Evolutionary conservation across 92 coral and sea anemone species (phyloP).

Genomic region (Phymanthus crucifer): DNA sequence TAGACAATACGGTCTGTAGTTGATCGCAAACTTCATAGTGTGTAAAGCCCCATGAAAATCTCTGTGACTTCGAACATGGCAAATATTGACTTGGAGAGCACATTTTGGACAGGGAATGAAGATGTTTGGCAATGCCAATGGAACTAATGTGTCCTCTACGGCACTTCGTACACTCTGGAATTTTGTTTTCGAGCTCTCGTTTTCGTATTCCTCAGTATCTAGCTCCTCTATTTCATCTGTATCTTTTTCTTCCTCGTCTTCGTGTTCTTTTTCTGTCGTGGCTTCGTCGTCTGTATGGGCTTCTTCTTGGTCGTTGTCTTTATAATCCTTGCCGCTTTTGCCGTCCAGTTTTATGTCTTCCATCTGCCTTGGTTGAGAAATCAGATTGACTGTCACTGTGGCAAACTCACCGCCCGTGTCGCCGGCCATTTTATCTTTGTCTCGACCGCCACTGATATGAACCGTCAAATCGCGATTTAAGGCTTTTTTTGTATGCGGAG

Average conservation of each 20-base stretch:
- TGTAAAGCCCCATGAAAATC: slow-evolving; percentile 83
- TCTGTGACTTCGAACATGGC: slow-evolving; percentile 72
- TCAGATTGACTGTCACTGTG: slow-evolving; percentile 72
- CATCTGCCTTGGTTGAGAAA: slow-evolving; percentile 38
- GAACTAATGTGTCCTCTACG: slow-evolving; percentile 5
- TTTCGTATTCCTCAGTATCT: slow-evolving; percentile 26
- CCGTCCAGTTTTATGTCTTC: not conserved
- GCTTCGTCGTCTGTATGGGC: slow-evolving; percentile 7
- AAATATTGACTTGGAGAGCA: slow-evolving; percentile 68
- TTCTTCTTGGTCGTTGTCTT: slow-evolving; percentile 19
- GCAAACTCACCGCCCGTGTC: slow-evolving; percentile 52
- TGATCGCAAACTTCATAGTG: slow-evolving; percentile 64
- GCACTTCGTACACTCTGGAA: slow-evolving; percentile 1
- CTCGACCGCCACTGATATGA: slow-evolving; percentile 32
- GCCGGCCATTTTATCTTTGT: slow-evolving; percentile 34
- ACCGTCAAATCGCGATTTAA: slow-evolving; percentile 41
- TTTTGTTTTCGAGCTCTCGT: slow-evolving; percentile 21
- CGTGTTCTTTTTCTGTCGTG: slow-evolving; percentile 11
- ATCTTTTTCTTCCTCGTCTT: slow-evolving; percentile 8
- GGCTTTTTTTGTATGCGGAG: slow-evolving; percentile 31
- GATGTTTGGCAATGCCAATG: slow-evolving; percentile 67
- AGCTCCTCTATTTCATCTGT: slow-evolving; percentile 23
- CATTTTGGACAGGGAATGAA: slow-evolving; percentile 82
- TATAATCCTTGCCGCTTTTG: slow-evolving; percentile 14
- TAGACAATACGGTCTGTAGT: slow-evolving; percentile 53